These are phyloP conservation scores for Anomalospiza imberbis DNA, from an alignment of 2,797 vertebrate species.

Conservation along the genomic window DNA sequence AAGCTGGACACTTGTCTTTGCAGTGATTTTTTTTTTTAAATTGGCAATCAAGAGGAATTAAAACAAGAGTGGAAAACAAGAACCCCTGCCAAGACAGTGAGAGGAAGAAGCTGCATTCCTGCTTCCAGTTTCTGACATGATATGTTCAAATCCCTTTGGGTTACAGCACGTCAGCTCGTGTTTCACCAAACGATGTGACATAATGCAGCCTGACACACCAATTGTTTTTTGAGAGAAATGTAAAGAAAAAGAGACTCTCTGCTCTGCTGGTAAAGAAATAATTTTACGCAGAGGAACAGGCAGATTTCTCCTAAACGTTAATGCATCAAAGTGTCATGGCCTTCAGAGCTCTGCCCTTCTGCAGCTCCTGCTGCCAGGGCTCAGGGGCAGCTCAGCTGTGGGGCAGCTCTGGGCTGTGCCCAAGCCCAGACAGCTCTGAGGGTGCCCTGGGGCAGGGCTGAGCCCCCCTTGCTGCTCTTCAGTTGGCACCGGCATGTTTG, in stretches of 20 bases:
- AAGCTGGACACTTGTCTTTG: background rate
- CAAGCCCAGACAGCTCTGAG: background rate
- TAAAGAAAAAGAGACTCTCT: background rate
- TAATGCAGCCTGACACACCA: slow-evolving; percentile 46
- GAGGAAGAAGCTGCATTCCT: background rate
- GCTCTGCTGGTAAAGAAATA: slow-evolving; percentile 35
- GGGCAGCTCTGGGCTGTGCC: background rate
- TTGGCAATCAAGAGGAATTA: slow-evolving; percentile 38
- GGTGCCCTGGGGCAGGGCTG: background rate
- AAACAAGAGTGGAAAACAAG: slow-evolving; percentile 38
- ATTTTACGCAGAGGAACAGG: background rate
- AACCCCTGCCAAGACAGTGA: slow-evolving; percentile 20
- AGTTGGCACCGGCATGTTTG: accelerated
- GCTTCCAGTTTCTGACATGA: slow-evolving; percentile 45
- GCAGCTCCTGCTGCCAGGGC: background rate
- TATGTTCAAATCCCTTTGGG: slow-evolving; percentile 63
- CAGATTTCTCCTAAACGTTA: background rate
- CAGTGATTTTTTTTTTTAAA: background rate
- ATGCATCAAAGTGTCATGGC: background rate
- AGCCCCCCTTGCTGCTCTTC: too few species aligned
- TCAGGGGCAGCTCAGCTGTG: background rate
- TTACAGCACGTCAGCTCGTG: slow-evolving; percentile 51
- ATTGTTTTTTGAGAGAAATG: slow-evolving; percentile 60
- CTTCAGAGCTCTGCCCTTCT: background rate
- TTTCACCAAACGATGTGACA: slow-evolving; percentile 40